phyloP scores from a whole-genome alignment of 2,888 invertebrate species.

The Temnothorax rugatulus region DNA sequence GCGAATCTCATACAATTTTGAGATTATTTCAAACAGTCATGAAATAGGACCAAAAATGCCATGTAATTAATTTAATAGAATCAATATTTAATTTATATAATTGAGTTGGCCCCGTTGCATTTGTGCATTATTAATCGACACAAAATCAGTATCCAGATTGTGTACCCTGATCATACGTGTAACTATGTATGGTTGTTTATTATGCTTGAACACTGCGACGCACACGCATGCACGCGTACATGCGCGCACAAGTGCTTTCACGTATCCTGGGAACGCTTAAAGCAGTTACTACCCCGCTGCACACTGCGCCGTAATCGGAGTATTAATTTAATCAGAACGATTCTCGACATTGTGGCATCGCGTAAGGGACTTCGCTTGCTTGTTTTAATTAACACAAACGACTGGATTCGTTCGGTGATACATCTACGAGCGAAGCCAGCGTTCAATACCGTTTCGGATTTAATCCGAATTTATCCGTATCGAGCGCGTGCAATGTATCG shows the following conservation, averaged over 20 bases:
- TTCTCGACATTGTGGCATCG: constrained; percentile 12
- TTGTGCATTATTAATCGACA: constrained; percentile 13
- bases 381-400: background rate
- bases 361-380: background rate
- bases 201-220: background rate
- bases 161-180: too few species aligned
- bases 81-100: background rate
- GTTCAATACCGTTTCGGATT: background rate
- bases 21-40: background rate
- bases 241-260: background rate
- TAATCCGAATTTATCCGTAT: constrained; percentile 2
- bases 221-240: background rate
- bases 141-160: background rate
- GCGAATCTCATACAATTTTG: background rate
- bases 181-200: background rate
- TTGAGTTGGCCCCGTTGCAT: background rate
- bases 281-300: background rate
- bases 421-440: background rate
- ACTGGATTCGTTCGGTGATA: background rate
- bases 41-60: background rate
- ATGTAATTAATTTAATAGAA: background rate
- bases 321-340: constrained; percentile 31
- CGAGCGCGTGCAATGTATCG: background rate
- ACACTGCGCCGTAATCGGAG: constrained; percentile 3
- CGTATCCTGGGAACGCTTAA: background rate